Evolutionary conservation across 2,113 vertebrate genomes (phyloP), one percentile per base, ranked within the genome.

Genomic region (Loxodonta africana): DNA sequence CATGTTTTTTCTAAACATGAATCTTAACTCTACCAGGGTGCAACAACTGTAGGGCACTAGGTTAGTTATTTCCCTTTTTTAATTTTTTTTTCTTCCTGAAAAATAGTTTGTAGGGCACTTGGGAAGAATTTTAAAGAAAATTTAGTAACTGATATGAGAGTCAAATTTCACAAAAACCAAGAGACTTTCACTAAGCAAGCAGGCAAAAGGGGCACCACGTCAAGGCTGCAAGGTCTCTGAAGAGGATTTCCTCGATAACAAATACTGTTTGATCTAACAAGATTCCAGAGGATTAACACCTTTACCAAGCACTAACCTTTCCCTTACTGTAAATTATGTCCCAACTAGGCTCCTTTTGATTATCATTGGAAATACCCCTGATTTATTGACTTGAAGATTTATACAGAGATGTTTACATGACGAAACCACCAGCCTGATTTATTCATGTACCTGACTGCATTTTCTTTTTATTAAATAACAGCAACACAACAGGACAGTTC

Each of bases 1-100:
- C 4, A 48, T 33, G 1, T 63, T 95, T 95, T 94, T 91, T 17
- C 92, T 95, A 82, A 96, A 86, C 95, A 90, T 48, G 33, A 95
- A 48, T 91, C 76, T 93, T 98, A 67, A 57, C 80, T 92, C 90
- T 41, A 74, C 12, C 87, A 1, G 2, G 21, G 20, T 17, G 37
- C 60, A 83, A 28, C 2, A 51, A 78, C 62, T 90, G 46, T 0
- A 67, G 78, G 84, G 51, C 71, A 84, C 15, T 62, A 21, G 21
- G 21, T 91, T 77, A 18, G 63, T 89, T 74, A 62, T 10, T 26
- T 67, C 48, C 69, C 51, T 28, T 62, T 76, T 63, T 84, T 18
- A 63, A 23, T 30, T 82, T 23, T 18, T 20, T 51, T 1, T 37
- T 37, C 62, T 92, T 97, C 83, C 87, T 93, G 62, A 33, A 97